Base-by-base conservation (phyloP, 2,888 invertebrate genomes). In the Tetropium fuscum region DNA sequence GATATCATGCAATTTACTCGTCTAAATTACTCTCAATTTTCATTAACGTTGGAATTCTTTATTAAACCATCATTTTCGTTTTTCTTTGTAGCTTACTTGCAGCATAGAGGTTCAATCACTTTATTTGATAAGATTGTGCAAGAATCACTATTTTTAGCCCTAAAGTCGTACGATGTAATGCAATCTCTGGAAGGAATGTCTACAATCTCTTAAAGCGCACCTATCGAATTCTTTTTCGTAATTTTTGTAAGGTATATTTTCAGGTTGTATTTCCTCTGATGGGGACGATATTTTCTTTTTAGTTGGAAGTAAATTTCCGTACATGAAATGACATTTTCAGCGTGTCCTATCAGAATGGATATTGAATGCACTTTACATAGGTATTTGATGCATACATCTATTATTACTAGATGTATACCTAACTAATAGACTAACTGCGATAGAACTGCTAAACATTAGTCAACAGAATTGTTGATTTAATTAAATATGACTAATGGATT, bases 131-230 rank as follows among this genome's bases (percentile, higher is more conserved):
- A 56, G 38, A 30, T 54, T 57, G 56, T 36, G 51, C 40, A 27
- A 43, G 34, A 53, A 56, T 51, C 32, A 47, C 53, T 54, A 53
- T 56, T 57, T 53, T 53, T 51, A 60, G 63, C 62, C 64, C 58
- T 61, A 66, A 61, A 64, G 69, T 64, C 68, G 67, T 68, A 68
- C 68, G 65, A 67, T 43, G 65, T 66, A 71, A 73, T 71, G 68
- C 69, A 72, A 71, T 72, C 70, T 43, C 56, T 66, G 60, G 63
- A 63, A 68, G 67, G 68, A 69, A 69, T 74, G 68, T 69, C 65
- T 65, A 64, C 71, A 71, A 71, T 72, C 70, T 72, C 65, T 44
- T 53, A 49, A 66, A 63, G 49, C n/a, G n/a, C 58, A 60, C 58
- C 63, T 57, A 64, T 65, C 56, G 56, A 69, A 60, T 64, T 51